These are phyloP conservation scores for Corythaixoides concolor DNA, from an alignment of 2,113 vertebrate genomes.

Conservation along the genomic window DNA sequence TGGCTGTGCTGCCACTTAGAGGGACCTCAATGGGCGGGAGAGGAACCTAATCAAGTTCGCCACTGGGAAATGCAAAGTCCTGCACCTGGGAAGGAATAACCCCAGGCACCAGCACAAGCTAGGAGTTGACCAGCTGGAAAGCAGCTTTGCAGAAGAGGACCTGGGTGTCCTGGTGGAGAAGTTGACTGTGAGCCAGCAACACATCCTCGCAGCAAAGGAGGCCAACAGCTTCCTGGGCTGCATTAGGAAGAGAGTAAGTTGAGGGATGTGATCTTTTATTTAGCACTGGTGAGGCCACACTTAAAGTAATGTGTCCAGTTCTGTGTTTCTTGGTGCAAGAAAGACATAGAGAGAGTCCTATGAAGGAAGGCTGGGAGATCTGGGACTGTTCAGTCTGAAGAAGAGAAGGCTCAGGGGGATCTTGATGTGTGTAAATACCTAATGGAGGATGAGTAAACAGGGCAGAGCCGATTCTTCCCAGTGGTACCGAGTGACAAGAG, in stretches of 20 bases:
- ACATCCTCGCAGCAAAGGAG: fast-evolving
- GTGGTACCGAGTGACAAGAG: background rate
- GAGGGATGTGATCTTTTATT: background rate
- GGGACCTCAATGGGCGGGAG: background rate
- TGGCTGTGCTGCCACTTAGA: background rate
- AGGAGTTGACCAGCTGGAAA: background rate
- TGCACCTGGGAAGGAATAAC: background rate
- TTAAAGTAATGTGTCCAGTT: background rate
- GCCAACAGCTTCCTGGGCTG: background rate
- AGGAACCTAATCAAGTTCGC: background rate
- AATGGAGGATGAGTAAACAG: background rate
- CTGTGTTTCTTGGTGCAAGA: background rate
- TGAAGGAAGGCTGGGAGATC: background rate
- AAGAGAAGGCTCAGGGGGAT: background rate
- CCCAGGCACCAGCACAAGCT: fast-evolving
- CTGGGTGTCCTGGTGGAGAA: background rate
- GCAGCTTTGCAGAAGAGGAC: background rate
- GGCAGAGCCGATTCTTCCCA: background rate
- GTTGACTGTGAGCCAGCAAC: fast-evolving
- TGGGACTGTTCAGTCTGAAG: background rate
- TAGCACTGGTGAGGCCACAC: background rate
- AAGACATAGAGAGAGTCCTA: background rate
- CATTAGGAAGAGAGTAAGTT: fast-evolving
- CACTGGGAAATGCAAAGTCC: background rate
- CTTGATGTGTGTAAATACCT: background rate